Base-by-base conservation (phyloP, 2,888 invertebrate genomes). In the Drosophila paranaensis region DNA sequence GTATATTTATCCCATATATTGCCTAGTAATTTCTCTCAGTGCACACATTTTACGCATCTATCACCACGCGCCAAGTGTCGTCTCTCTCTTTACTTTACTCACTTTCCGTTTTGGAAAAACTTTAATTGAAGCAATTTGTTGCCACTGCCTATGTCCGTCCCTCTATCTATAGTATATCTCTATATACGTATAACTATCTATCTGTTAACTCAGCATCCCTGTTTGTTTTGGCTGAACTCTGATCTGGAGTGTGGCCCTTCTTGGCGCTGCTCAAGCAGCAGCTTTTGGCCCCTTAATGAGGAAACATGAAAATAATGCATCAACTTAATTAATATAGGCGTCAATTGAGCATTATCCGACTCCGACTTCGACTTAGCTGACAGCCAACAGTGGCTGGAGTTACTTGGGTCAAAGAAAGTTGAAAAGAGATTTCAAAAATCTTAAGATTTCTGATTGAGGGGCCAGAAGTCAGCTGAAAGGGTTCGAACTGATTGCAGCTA, bases 1-100 rank as follows among this genome's bases (percentile, higher is more conserved):
- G n/a, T n/a, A n/a, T n/a, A 33, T 33, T 33, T 33, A 6, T 33
- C 33, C 9, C 33, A 2, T 1, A 33, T 10, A 33, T 10, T 2
- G 10, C 3, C 3, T 6, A 45, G 6, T 27, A 48, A 50, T 77
- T 77, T 77, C 61, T 58, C 25, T 42, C 74, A 71, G 71, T 78
- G 77, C 16, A 67, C 27, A 16, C 53, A 55, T 64, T 65, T 55
- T 13, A 20, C 66, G 73, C 77, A 80, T 84, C 89, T 89, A 88
- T 79, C 79, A 88, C 84, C 86, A 87, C 84, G 89, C 86, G 86
- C 87, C 88, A 86, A 86, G 77, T 81, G 78, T 80, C 68, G 72
- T 63, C 57, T 53, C 57, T 30, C n/a, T 27, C 27, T 27, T 27
- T 27, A 27, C 20, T 20, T 25, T 11, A 9, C 20, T 51, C 82